Evolutionary conservation across 1,140 invertebrate species (phyloP), one percentile per base, ranked within the genome.

Genomic region (Batillaria attramentaria): DNA sequence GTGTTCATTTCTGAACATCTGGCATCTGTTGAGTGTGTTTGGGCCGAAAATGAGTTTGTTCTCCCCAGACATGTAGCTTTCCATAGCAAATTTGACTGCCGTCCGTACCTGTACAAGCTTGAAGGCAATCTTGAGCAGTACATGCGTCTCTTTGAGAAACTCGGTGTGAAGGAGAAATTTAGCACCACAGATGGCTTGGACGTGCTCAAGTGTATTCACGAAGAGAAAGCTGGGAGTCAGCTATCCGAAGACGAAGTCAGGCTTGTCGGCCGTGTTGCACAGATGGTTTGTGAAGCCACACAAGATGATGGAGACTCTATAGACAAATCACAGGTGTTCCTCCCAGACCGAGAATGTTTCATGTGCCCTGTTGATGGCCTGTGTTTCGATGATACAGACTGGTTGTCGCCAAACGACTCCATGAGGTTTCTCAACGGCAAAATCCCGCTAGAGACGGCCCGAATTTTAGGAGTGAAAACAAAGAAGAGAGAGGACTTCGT

Each of bases 61-160:
- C 4, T 42, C 24, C 73, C 84, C 37, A 35, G 54, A 3, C 35
- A 83, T 24, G 77, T 85, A 6, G 80, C 82, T 1, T 75, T 75
- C 57, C 37, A 72, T 3, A 37, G 79, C 5, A 69, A 70, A 28
- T 33, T 41, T 28, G 78, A 74, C 54, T 83, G 83, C 18, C 39
- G 43, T 54, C 85, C 85, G n/a, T 74, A 80, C 35, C 69, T 85
- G 37, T 85, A 80, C 57, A 50, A 78, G 35, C 60, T 85, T 41
- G 37, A 43, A n/a, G 42, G 31, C 20, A 18, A 65, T 20, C 24
- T 24, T n/a, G 4, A 46, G 28, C 39, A 42, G 0, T 80, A 65
- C 68, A 33, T 39, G 39, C 18, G 2, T 3, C 37, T 84, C 6
- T 80, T 81, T 62, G 10, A 62, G 35, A 57, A 18, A 16, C 28